A percentile compares a stretch with the other conserved stretches of the same genome.
Evolutionary conservation across 2,888 invertebrate genomes (phyloP).

Genomic region (Apomyelois bistriatella): DNA sequence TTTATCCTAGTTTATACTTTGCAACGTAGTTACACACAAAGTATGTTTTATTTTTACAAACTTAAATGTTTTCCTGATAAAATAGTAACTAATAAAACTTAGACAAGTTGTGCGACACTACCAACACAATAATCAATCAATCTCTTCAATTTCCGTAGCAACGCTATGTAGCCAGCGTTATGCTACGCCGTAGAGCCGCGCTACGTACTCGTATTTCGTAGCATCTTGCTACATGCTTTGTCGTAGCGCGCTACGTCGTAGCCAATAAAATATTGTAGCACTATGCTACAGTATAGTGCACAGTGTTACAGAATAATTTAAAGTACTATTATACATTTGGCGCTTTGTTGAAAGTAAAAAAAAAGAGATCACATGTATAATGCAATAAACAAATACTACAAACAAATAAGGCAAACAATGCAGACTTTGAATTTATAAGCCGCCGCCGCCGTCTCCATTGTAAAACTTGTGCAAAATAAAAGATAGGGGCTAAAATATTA

Average conservation of each 20-base stretch:
- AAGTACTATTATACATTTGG: too few relatives aligned
- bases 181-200: background rate
- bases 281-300: too few relatives aligned
- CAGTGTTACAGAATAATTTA: too few relatives aligned
- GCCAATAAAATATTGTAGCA: background rate
- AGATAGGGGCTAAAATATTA: slow-evolving; percentile 1
- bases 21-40: background rate
- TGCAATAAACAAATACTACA: background rate
- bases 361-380: background rate
- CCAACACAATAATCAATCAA: too few relatives aligned
- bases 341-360: too few relatives aligned
- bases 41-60: background rate
- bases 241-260: background rate
- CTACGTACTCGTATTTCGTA: background rate
- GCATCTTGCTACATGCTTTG: too few relatives aligned
- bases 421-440: too few relatives aligned
- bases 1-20: background rate
- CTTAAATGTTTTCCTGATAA: too few relatives aligned
- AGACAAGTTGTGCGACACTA: too few relatives aligned
- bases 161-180: background rate
- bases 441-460: background rate
- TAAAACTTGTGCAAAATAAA: background rate
- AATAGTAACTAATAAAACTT: too few relatives aligned
- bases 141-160: too few relatives aligned
- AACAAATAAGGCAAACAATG: background rate